Base-by-base conservation (phyloP, 2,888 invertebrate species). In the Parochlus steinenii region DNA sequence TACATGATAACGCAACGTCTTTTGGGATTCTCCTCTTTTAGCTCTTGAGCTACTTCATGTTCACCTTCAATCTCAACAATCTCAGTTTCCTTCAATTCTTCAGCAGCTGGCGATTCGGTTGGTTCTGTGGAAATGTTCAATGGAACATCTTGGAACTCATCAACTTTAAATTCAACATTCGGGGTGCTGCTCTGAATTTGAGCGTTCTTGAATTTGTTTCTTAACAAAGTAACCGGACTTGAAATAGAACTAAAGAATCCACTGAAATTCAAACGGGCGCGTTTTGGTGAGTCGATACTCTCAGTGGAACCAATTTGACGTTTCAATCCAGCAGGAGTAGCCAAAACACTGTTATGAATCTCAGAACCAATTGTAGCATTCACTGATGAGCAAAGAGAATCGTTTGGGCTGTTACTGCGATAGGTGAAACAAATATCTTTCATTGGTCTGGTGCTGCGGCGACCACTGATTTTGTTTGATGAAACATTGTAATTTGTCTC, bases 281-380 rank as follows among this genome's bases (percentile, higher is more conserved):
- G 27, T 15, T 34, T 34, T 27, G 34, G 34, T 20, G 28, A 28
- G 16, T 22, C 31, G 6, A 22, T 11, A 15, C 14, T 15, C 7
- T 34, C 34, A 14, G 22, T 28, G n/a, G 28, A 22, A 28, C 16
- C 28, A 17, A 7, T 18, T 11, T 28, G 27, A 14, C 34, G 19
- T 15, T 34, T 34, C 6, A 25, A 27, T 12, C 27, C 33, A 6
- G 26, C 28, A 10, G 34, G 34, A 3, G 33, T 33, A 10, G 24
- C 18, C 6, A 34, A 10, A 7, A 28, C 10, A n/a, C 14, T 20
- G 10, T 34, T 23, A 6, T 14, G 18, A 16, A 28, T 2, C 14
- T 34, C 34, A 1, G 26, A 26, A 7, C 34, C 34, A 16, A 34
- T 10, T 15, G 34, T 34, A 15, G 34, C 34, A 28, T 34, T 34